Evolutionary conservation across 2,113 vertebrate genomes (phyloP), one percentile per base, ranked within the genome.

Genomic region (Ophthalmotilapia sp.): DNA sequence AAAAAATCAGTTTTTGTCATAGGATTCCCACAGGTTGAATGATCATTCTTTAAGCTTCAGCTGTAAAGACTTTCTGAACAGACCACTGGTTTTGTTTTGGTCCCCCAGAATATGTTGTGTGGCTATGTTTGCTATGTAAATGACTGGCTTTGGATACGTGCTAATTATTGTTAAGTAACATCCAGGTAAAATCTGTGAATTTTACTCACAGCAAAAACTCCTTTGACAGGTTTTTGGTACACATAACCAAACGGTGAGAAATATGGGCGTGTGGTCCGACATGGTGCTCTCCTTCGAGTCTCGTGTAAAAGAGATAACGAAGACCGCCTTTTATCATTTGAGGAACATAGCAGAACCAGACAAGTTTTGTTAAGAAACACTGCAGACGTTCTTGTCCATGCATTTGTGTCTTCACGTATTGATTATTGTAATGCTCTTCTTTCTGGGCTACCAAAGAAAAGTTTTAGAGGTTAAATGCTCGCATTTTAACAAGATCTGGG

Each of bases 331-430:
- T 33, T 60, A 3, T 60, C 56, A 60, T 4, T 1, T 33, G 56
- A 60, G 56, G 56, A 33, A 60, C 56, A 0, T 0, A 4, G 29
- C 29, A 60, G 15, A 60, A 33, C 10, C 29, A 33, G 56, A 60
- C 56, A 60, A 33, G 56, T 60, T 19, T 60, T 60, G 29, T 60
- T 6, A 60, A 33, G 56, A 10, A 10, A 60, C 56, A 33, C 56
- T 19, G 56, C 8, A 60, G 2, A 31, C 0, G 56, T 60, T 31
- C 56, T 1, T 10, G 26, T 60, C 56, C 0, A 1, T 31, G 14
- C 2, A 3, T 31, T 60, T 60, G 14, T 2, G 56, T 60, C 14
- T 31, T 3, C 56, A 60, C 1, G 0, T 60, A 4, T 31, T 0
- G 26, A 31, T 60, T 60, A 60, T 6, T 60, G 8, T 60, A 31